Evolutionary conservation across 2,113 vertebrate species (phyloP).

Genomic region (Aix galericulata): DNA sequence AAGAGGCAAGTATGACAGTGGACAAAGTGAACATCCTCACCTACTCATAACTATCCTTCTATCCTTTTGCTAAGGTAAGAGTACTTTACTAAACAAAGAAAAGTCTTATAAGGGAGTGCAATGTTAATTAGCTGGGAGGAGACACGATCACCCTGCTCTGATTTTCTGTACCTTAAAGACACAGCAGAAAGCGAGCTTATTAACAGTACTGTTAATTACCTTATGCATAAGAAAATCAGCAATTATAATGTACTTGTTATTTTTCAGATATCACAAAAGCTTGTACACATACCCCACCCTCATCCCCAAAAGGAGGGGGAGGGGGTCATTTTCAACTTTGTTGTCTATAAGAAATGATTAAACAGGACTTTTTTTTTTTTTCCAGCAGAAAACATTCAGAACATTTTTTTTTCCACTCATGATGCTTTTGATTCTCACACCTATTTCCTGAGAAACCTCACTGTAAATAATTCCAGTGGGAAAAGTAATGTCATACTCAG

Average conservation of each 20-base stretch:
- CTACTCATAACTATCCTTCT: too few species aligned
- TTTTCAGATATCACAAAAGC: neutral
- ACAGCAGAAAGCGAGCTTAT: neutral
- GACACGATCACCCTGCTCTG: neutral
- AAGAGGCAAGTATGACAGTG: neutral
- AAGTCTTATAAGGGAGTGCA: neutral
- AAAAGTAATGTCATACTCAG: neutral
- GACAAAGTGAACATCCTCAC: neutral
- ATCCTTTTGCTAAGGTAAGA: neutral
- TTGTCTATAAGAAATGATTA: neutral
- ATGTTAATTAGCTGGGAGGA: neutral
- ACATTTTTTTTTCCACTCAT: neutral
- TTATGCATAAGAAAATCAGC: neutral
- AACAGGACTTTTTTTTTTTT: neutral
- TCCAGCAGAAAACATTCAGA: neutral
- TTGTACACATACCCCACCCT: neutral
- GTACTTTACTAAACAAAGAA: neutral
- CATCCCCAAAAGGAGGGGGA: too few species aligned
- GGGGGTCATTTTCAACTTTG: neutral
- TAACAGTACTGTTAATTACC: neutral
- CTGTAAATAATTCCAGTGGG: conserved; percentile 15
- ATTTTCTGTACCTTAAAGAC: neutral
- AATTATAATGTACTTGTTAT: neutral
- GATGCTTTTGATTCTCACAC: neutral
- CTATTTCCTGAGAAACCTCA: neutral